Evolutionary conservation across 2,113 vertebrate species (phyloP).

Genomic region (Sebastes schlegelii): DNA sequence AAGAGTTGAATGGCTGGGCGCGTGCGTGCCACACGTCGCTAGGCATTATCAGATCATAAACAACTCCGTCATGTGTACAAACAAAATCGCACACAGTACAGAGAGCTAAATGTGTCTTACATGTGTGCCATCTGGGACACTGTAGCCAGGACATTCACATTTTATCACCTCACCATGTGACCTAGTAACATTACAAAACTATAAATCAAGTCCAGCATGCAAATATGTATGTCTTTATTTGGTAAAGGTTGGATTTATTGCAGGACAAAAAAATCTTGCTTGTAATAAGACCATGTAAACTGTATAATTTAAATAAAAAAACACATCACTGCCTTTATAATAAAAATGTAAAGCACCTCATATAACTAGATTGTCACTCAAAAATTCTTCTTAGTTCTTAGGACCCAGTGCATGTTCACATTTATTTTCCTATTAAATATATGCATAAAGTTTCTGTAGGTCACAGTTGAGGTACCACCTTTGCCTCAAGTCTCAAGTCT

Average conservation of each 20-base stretch:
- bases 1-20: background rate
- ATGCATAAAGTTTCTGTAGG: background rate
- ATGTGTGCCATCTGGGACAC: conserved; percentile 11
- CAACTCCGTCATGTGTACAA: conserved; percentile 23
- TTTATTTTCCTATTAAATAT: background rate
- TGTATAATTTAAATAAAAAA: background rate
- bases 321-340: background rate
- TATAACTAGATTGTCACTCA: background rate
- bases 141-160: conserved; percentile 17
- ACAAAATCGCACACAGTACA: conserved; percentile 12
- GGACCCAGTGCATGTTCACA: background rate
- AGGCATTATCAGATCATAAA: conserved; percentile 54
- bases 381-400: background rate
- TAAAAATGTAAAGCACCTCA: background rate
- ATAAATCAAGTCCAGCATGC: background rate
- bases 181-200: conserved; percentile 4
- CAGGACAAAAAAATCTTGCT: background rate
- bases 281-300: background rate
- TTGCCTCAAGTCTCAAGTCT: background rate
- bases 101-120: conserved; percentile 20
- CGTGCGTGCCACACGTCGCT: background rate
- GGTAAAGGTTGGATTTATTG: background rate
- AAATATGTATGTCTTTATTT: background rate
- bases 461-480: background rate
- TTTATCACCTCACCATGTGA: conserved; percentile 36